A percentile compares a stretch with the other conserved stretches of the same genome.
These are phyloP conservation scores for Amphimedon queenslandica DNA, from an alignment of 37 sponge, comb jelly and placozoan genomes.

Conservation along the genomic window DNA sequence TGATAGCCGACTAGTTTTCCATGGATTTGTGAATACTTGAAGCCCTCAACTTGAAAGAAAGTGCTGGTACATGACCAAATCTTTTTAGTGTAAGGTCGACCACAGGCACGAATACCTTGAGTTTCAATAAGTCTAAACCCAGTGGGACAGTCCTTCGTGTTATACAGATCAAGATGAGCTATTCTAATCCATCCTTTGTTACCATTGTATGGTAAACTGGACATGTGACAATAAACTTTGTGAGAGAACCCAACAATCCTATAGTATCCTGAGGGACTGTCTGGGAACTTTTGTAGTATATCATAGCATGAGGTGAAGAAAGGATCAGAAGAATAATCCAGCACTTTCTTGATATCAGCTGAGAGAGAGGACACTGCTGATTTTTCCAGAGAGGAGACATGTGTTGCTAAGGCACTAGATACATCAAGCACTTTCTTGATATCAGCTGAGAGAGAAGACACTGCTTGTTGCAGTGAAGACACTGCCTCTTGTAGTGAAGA, in stretches of 20 bases:
- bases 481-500: too few relatives aligned
- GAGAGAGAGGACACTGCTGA: too few relatives aligned
- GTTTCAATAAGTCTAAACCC: neutral
- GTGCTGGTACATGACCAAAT: neutral
- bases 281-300: neutral
- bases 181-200: neutral
- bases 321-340: too few relatives aligned
- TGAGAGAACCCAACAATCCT: neutral
- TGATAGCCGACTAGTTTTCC: neutral
- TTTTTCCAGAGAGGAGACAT: too few relatives aligned
- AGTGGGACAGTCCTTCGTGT: neutral
- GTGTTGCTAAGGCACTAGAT: too few relatives aligned
- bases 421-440: too few relatives aligned
- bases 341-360: too few relatives aligned
- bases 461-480: too few relatives aligned
- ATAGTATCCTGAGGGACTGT: neutral
- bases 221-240: neutral
- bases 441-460: too few relatives aligned
- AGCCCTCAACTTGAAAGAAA: neutral
- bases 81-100: neutral
- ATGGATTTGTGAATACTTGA: neutral
- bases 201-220: neutral
- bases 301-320: neutral
- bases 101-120: slow-evolving; percentile 9
- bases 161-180: neutral